These are phyloP conservation scores for Zelleria hepariella DNA, from an alignment of 2,888 invertebrate genomes.

Conservation along the genomic window DNA sequence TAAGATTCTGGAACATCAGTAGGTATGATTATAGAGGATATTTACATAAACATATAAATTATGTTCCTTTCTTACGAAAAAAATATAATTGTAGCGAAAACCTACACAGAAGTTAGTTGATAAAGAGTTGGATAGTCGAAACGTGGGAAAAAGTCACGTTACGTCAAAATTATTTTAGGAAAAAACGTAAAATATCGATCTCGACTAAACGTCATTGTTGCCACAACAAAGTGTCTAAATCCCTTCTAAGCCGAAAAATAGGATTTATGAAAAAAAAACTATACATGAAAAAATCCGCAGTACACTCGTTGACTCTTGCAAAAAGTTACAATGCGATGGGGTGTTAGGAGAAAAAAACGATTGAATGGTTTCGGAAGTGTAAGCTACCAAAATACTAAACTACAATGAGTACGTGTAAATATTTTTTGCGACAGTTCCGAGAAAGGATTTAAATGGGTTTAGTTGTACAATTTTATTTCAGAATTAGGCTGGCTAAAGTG, in stretches of 20 bases:
- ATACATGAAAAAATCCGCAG: constrained; percentile 22
- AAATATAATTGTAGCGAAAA: no score
- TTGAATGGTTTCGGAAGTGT: constrained; percentile 40
- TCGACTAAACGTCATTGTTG: constrained; percentile 62
- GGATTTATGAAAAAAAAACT: constrained; percentile 52
- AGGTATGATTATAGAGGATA: no score
- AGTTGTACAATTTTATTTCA: constrained; percentile 18
- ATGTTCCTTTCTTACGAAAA: no score
- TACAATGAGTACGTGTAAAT: constrained; percentile 36
- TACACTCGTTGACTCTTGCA: constrained; percentile 63
- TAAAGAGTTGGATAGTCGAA: constrained; percentile 4
- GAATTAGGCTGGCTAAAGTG: neutral
- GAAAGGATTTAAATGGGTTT: constrained; percentile 33
- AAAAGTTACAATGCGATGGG: constrained; percentile 45
- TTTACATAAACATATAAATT: no score
- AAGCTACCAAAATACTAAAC: constrained; percentile 61
- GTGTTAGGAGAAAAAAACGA: constrained; percentile 37
- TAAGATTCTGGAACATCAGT: no score
- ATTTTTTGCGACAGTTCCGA: constrained; percentile 27
- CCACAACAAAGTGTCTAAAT: constrained; percentile 70
- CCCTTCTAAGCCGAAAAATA: constrained; percentile 70
- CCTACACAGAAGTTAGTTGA: no score
- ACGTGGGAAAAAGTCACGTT: constrained; percentile 39
- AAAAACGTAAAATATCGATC: constrained; percentile 63
- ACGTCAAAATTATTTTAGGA: constrained; percentile 13